Base-by-base conservation (phyloP, 2,888 invertebrate species). In the Amiota mariae region DNA sequence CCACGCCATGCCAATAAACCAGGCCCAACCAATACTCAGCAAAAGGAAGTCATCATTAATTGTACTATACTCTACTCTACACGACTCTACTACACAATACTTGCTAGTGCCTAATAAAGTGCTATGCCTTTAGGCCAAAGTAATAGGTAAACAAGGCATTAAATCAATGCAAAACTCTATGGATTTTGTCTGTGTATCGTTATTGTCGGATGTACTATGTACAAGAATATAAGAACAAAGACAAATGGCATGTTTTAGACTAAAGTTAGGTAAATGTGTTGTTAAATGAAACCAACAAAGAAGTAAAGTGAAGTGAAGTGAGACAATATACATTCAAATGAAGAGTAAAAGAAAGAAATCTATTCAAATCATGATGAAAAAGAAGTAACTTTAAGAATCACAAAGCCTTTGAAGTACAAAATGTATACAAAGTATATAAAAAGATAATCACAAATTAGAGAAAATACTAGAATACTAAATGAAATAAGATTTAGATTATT, bases 91-190 rank as follows among this genome's bases (percentile, higher is more conserved):
- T n/a, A n/a, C n/a, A n/a, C n/a, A n/a, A 36, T 6, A 36, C 36
- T 36, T 36, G 6, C 36, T 36, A 36, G 36, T 36, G 36, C 1
- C 36, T 36, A 4, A 6, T 4, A 36, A 6, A 36, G 36, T 36
- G 18, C n/a, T 11, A 20, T 20, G 15, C 11, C 15, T 59, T 18
- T 68, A 15, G 68, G 20, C 36, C 48, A 54, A 54, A 68, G 56
- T 13, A 47, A 47, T 46, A 71, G 49, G 49, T 71, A 59, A 59
- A 61, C 57, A 59, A 61, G 71, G 47, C 59, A 68, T 68, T 57
- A 66, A 72, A 72, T 66, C 61, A 68, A 24, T 18, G 36, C 36
- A 36, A 36, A 6, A 36, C 20, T 59, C 20, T 59, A 59, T 51
- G 59, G 18, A 20, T 9, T 18, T 59, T 59, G 59, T 20, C 12